phyloP scores from a whole-genome alignment of 2,797 vertebrate species.

The Phylloscopus collybita region DNA sequence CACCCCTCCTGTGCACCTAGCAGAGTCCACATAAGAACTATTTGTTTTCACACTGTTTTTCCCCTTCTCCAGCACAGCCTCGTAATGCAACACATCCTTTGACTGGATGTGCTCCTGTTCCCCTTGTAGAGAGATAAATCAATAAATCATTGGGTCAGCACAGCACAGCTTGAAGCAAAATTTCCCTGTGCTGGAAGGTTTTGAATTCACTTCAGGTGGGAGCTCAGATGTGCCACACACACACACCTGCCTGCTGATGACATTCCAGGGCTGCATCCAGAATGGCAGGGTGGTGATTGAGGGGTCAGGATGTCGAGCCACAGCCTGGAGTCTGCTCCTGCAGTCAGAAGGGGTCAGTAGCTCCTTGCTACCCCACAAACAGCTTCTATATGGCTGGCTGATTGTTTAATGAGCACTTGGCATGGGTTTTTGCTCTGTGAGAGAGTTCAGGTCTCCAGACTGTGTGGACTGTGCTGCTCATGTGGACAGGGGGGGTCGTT shows the following conservation, averaged over 20 bases:
- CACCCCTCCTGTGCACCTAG: neutral
- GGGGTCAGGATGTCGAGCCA: neutral
- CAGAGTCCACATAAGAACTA: neutral
- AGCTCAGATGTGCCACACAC: neutral
- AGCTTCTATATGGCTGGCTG: neutral
- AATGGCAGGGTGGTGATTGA: neutral
- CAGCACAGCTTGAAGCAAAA: neutral
- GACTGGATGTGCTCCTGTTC: neutral
- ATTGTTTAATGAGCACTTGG: neutral
- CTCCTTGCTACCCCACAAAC: neutral
- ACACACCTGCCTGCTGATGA: neutral
- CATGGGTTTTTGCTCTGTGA: neutral
- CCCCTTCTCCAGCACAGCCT: neutral
- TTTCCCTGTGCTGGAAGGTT: neutral
- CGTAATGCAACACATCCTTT: neutral
- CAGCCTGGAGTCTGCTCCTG: neutral
- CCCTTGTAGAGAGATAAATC: neutral
- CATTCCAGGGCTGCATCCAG: neutral
- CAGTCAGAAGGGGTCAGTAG: neutral
- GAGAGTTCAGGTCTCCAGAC: neutral
- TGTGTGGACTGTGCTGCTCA: neutral
- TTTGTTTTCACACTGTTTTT: neutral
- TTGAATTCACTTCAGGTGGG: neutral
- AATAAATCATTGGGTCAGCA: slow-evolving; percentile 27
- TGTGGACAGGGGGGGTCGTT: fast-evolving